These are phyloP conservation scores for Apostichopus leukothele DNA, from an alignment of 53 echinoderm and acorn worm genomes.

Conservation along the genomic window DNA sequence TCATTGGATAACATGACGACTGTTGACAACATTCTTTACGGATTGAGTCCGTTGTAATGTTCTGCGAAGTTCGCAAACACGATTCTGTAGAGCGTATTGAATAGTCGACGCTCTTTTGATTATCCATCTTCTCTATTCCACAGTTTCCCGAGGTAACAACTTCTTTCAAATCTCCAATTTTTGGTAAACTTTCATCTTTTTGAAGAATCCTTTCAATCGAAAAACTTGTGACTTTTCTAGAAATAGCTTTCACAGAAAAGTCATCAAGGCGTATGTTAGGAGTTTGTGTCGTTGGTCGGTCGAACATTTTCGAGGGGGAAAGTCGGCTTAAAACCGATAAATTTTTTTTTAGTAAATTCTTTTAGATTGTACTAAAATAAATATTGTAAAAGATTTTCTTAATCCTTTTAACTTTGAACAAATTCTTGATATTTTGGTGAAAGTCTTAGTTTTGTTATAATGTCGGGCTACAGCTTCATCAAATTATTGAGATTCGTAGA, in stretches of 20 bases:
- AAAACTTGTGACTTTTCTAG: conserved; percentile 10
- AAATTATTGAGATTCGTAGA: no score
- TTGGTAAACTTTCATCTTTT: neutral
- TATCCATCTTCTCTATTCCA: no score
- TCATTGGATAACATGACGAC: neutral
- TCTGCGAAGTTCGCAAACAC: neutral
- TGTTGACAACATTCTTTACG: neutral
- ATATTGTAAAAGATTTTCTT: neutral
- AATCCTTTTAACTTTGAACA: neutral
- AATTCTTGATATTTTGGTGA: no score
- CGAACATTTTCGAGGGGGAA: neutral
- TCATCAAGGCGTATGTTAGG: neutral
- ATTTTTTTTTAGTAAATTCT: neutral
- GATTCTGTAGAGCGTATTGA: no score
- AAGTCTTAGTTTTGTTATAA: no score
- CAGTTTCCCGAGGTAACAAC: no score
- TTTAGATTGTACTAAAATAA: neutral
- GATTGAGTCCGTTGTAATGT: neutral
- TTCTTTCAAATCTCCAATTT: no score
- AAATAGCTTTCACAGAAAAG: neutral
- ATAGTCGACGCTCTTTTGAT: no score
- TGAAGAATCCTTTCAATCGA: conserved; percentile 13
- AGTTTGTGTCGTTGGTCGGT: neutral
- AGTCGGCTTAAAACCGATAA: neutral
- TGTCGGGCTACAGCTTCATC: no score